Evolutionary conservation across 2,113 vertebrate species (phyloP), one percentile per base, ranked within the genome.

Genomic region (Malaclemys terrapin): DNA sequence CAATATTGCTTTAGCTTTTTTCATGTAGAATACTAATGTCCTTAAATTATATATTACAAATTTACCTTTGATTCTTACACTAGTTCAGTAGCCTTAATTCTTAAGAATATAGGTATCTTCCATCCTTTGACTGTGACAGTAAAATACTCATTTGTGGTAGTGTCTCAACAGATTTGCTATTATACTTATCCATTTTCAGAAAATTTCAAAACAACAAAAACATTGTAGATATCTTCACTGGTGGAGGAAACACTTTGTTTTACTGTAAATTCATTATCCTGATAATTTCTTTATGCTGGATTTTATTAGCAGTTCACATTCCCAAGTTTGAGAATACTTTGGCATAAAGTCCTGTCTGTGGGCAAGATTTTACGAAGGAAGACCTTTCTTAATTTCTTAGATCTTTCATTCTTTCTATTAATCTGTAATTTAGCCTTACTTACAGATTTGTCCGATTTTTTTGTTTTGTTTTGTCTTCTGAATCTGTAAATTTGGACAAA

Each of bases 401-500:
- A 80, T 49, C 42, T 93, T 94, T 95, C 59, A 84, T 89, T 96
- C 53, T 17, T 89, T 82, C 25, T 83, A 49, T 87, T 89, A 75
- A 87, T 85, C 75, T 94, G 65, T 88, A 95, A 83, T 69, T 89
- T 50, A 9, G 25, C 4, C 25, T 92, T 7, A 84, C 10, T 52
- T 88, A 86, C 24, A 88, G 29, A 86, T 93, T 57, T 93, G 0
- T 3, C 5, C 16, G 45, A 38, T 5, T 82, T 93, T 89, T 84
- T 81, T 90, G 6, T 38, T 84, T 81, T 90, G 6, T 38, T 97
- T 97, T 84, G 22, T 10, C 22, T 94, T 92, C 88, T 79, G 19
- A 94, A 89, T 94, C 94, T 20, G 88, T 91, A 78, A 93, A 82
- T 93, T 96, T 93, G 65, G 14, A 10, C 87, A 94, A 84, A 87